Percentiles rank a stretch among this genome's conserved stretches.
phyloP scores from a whole-genome alignment of 2,888 invertebrate genomes.

The Plebejus melissa region DNA sequence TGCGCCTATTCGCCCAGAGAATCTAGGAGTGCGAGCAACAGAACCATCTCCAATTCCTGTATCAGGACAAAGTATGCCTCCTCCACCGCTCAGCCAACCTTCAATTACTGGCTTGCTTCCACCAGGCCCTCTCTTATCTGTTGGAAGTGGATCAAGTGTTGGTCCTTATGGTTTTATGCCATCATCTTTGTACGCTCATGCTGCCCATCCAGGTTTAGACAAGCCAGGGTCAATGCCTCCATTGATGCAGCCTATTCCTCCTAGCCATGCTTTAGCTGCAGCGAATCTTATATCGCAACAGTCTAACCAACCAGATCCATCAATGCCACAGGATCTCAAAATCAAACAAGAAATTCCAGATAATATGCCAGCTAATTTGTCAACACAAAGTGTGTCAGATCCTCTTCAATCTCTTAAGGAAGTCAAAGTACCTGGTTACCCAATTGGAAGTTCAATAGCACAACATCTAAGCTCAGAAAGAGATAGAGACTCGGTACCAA shows the following conservation, averaged over 20 bases:
- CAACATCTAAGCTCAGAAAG: conserved; percentile 72
- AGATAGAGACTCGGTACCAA: conserved; percentile 70
- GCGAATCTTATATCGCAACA: conserved; percentile 55
- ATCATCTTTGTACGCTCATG: conserved; percentile 63
- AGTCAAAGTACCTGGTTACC: conserved; percentile 87
- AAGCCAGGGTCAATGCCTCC: conserved; percentile 64
- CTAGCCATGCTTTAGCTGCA: conserved; percentile 57
- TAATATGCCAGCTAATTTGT: conserved; percentile 69
- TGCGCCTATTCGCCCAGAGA: conserved; percentile 63
- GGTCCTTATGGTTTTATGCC: conserved; percentile 82
- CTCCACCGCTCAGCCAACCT: conserved; percentile 73
- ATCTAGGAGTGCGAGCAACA: conserved; percentile 60
- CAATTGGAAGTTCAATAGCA: conserved; percentile 76
- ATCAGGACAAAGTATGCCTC: conserved; percentile 64
- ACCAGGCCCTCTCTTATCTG: conserved; percentile 79
- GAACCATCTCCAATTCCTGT: conserved; percentile 58
- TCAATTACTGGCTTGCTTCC: conserved; percentile 78
- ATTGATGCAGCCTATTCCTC: conserved; percentile 63
- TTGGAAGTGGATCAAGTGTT: conserved; percentile 77
- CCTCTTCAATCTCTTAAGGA: conserved; percentile 88
- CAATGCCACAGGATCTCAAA: conserved; percentile 75
- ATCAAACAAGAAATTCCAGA: conserved; percentile 78
- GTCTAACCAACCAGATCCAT: conserved; percentile 61
- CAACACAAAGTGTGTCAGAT: conserved; percentile 79
- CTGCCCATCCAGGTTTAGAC: conserved; percentile 59